Base-by-base conservation (phyloP, 2,888 invertebrate genomes). In the Bembecia ichneumoniformis region DNA sequence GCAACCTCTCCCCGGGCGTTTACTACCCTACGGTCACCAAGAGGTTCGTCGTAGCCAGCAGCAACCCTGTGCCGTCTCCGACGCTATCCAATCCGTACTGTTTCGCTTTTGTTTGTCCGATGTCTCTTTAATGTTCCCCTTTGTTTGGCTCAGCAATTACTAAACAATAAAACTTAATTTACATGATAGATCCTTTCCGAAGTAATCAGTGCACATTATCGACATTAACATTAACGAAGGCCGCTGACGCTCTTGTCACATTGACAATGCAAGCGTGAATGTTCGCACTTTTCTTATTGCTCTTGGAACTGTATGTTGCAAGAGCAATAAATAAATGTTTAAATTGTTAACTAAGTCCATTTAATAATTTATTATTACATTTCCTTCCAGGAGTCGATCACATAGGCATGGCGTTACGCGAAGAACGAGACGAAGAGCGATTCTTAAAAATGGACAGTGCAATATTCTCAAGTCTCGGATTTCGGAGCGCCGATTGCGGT, bases 361-460 rank as follows among this genome's bases (percentile, higher is more conserved):
- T 28, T 28, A 28, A 1, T 28, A 28, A 28, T 28, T 28, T 28
- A 46, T 10, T 46, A 14, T 11, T 43, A 14, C 43, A 17, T 71
- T 77, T 79, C 62, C 70, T 87, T 84, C 52, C 86, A 92, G 93
- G 88, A 92, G 90, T 71, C 90, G 92, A 60, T 89, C 89, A 61
- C 91, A 91, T 68, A 89, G 93, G 58, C 90, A 91, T 51, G 92
- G 92, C 13, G 90, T 89, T 56, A 88, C 89, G 62, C 88, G 94
- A 47, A 91, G 94, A 68, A 89, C 94, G 49, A 91, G 95, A 44
- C 89, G 94, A 55, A 90, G 98, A 28, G 95, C 97, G 1, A 93
- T 98, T 49, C 91, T 96, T 71, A 98, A 98, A 82, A 98, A 96
- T 87, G 98, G 98, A 47, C 97, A 97, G 70, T 97, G 97, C 86